A percentile compares a stretch with the other conserved stretches of the same genome.
Conservation (phyloP, 2,797 vertebrate genomes). For the Dallia pectoralis region DNA sequence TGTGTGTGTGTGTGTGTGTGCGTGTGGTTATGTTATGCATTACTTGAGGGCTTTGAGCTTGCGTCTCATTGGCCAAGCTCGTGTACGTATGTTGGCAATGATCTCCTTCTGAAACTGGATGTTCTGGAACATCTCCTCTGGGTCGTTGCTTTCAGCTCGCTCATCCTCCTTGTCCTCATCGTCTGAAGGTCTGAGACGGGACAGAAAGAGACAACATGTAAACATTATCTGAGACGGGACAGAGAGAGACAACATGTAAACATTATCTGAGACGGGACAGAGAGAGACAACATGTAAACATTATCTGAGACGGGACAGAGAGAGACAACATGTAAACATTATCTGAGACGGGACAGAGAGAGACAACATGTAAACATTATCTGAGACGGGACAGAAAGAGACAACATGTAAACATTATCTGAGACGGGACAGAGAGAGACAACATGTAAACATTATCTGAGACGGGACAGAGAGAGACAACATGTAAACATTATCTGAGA, state of each 20-base stretch:
- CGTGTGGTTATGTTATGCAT: constrained; percentile 19
- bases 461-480: background rate
- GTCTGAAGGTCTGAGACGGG: constrained; percentile 77
- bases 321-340: background rate
- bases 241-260: background rate
- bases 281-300: background rate
- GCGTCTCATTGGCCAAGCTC: constrained; percentile 94
- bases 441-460: background rate
- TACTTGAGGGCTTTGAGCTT: constrained; percentile 92
- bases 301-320: background rate
- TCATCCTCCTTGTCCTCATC: constrained; percentile 80
- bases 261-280: background rate
- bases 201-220: background rate
- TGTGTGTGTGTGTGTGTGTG: constrained; percentile 1
- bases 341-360: background rate
- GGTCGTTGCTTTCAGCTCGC: constrained; percentile 84
- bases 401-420: constrained; percentile 61
- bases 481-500: background rate
- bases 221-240: background rate
- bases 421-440: constrained; percentile 47
- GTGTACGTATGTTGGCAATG: constrained; percentile 87
- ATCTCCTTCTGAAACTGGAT: constrained; percentile 98
- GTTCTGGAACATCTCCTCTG: constrained; percentile 95
- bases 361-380: background rate
- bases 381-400: background rate